Evolutionary conservation across 2,797 vertebrate genomes (phyloP).

Genomic region (Intellagama lesueurii): DNA sequence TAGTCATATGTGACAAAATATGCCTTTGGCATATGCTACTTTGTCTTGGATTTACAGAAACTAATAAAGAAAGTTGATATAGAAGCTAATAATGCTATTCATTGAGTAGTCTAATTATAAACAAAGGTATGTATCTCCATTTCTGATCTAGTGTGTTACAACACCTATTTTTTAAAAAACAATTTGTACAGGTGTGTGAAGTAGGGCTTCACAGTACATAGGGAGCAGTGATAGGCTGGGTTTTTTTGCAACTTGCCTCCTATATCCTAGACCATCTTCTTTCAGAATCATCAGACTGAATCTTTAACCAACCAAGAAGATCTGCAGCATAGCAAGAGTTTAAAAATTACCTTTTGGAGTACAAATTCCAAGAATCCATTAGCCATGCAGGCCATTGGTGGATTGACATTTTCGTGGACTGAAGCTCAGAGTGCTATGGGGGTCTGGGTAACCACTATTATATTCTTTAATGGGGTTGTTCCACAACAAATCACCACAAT

Average conservation of each 20-base stretch:
- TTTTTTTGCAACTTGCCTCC: background rate
- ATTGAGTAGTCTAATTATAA: background rate
- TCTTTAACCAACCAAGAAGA: background rate
- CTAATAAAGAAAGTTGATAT: rapidly evolving
- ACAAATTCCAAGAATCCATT: too few species aligned
- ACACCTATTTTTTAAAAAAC: background rate
- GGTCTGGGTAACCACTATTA: too few species aligned
- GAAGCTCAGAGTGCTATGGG: too few species aligned
- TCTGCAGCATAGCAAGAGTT: too few species aligned
- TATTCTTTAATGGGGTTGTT: too few species aligned
- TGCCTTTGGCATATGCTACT: conserved; percentile 13
- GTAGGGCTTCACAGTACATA: background rate
- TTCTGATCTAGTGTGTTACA: background rate
- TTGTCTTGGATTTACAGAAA: conserved; percentile 18
- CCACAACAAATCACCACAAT: too few species aligned
- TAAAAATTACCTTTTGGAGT: too few species aligned
- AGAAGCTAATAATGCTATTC: too few species aligned
- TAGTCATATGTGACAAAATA: conserved; percentile 66
- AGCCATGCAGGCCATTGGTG: too few species aligned
- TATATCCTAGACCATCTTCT: background rate
- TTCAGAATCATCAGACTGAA: background rate
- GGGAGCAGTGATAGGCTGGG: background rate
- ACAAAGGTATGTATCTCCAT: background rate
- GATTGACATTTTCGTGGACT: too few species aligned
- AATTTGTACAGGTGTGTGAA: background rate